Base-by-base conservation (phyloP, 2,797 vertebrate genomes). In the Gastrophryne carolinensis region DNA sequence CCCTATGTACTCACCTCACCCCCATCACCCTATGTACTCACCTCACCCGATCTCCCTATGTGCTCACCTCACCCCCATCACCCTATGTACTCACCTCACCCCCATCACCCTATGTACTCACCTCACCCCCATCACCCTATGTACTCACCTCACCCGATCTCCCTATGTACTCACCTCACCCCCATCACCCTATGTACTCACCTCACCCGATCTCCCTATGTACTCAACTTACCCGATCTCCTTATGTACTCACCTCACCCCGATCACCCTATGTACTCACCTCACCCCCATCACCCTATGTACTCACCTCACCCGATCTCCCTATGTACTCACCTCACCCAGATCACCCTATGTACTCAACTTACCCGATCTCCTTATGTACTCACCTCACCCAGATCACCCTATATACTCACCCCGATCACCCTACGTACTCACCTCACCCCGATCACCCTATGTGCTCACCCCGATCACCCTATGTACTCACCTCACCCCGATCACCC, bases 321-420 rank as follows among this genome's bases (percentile, higher is more conserved):
- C 32, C 23, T 19, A 21, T n/a, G 1, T 17, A 64, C 2, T 62
- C 0, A 17, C n/a, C 0, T 1, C 0, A 0, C 62, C 68, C 44
- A 72, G 4, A n/a, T n/a, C 39, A 50, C 2, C 12, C 11, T 17
- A 15, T 9, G 1, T 52, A 30, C 24, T 49, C 13, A 26, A n/a
- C n/a, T n/a, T n/a, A n/a, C 23, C 72, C 56, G 15, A n/a, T n/a
- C 10, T 0, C 3, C 23, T 9, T 4, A 4, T 26, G 11, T 26
- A 10, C 2, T 6, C 24, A 1, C 52, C 3, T 56, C 23, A 0
- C 26, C 52, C 26, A 23, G 13, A 8, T 6, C 1, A 7, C 13
- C 52, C 26, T 7, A 15, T 27, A 12, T 15, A 5, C 8, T 5
- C 26, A 6, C 52, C 24, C n/a, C 23, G n/a, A n/a, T n/a, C n/a